A percentile compares a stretch with the other conserved stretches of the same genome.
These are phyloP conservation scores for Coremacera marginata DNA, from an alignment of 2,888 invertebrate species.

Conservation along the genomic window DNA sequence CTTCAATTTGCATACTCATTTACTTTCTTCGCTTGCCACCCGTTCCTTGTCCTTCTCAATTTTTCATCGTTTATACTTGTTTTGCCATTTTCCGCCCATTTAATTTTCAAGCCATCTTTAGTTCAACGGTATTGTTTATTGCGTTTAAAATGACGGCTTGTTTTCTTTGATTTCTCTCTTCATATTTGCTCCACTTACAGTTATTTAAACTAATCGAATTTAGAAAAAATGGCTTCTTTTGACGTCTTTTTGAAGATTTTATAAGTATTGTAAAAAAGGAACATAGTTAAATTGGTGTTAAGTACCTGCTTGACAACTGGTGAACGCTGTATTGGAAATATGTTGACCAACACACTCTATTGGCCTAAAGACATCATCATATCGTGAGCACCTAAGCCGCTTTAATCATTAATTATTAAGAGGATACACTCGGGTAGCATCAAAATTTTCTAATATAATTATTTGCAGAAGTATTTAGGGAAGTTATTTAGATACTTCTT, in stretches of 20 bases:
- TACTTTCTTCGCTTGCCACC: too few relatives aligned
- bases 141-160: neutral
- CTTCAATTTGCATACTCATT: too few relatives aligned
- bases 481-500: too few relatives aligned
- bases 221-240: constrained; percentile 6
- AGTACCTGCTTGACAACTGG: neutral
- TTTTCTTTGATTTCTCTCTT: constrained; percentile 6
- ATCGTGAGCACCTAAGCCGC: too few relatives aligned
- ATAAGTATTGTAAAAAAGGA: neutral
- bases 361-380: too few relatives aligned
- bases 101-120: constrained; percentile 10
- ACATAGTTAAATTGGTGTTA: neutral
- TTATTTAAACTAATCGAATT: constrained; percentile 20
- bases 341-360: too few relatives aligned
- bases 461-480: too few relatives aligned
- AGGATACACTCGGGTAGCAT: too few relatives aligned
- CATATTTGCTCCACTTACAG: constrained; percentile 19
- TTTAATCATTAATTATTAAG: too few relatives aligned
- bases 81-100: constrained; percentile 14
- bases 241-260: neutral
- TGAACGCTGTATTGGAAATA: too few relatives aligned
- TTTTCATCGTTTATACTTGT: neutral
- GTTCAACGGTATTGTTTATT: neutral
- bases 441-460: too few relatives aligned
- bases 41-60: neutral